phyloP scores from a whole-genome alignment of 2,888 invertebrate genomes.

The Noctua janthe region DNA sequence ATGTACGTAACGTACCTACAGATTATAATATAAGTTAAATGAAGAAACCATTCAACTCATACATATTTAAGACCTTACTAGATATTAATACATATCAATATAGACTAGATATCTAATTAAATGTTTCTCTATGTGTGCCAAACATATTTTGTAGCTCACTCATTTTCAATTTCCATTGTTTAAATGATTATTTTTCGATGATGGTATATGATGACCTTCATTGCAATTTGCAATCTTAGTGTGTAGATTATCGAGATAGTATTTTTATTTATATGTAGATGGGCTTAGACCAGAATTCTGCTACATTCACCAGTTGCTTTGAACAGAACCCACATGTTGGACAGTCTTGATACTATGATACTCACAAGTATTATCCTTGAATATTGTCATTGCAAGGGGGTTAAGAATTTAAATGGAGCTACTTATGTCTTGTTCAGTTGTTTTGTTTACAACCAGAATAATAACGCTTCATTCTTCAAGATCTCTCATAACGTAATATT shows the following conservation, averaged over 20 bases:
- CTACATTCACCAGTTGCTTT: not conserved
- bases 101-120: not conserved
- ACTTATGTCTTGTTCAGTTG: not conserved
- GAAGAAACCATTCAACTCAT: slow-evolving; percentile 30
- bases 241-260: not conserved
- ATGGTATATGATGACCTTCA: slow-evolving; percentile 26
- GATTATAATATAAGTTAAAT: slow-evolving; percentile 33
- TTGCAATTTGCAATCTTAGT: not conserved
- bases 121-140: not conserved
- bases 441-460: not conserved
- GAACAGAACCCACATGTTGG: not conserved
- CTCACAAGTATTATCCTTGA: not conserved
- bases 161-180: not conserved
- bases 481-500: not conserved
- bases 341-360: not conserved
- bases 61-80: slow-evolving; percentile 39
- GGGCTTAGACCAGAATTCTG: not conserved
- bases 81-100: not conserved
- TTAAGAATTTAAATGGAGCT: not conserved
- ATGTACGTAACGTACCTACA: slow-evolving; percentile 46
- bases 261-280: not conserved
- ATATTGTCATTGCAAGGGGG: not conserved
- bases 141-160: not conserved
- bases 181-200: not conserved
- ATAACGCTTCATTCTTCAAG: too few relatives aligned